Conservation (phyloP, 92 coral and sea anemone genomes). For the Galaxea fascicularis region DNA sequence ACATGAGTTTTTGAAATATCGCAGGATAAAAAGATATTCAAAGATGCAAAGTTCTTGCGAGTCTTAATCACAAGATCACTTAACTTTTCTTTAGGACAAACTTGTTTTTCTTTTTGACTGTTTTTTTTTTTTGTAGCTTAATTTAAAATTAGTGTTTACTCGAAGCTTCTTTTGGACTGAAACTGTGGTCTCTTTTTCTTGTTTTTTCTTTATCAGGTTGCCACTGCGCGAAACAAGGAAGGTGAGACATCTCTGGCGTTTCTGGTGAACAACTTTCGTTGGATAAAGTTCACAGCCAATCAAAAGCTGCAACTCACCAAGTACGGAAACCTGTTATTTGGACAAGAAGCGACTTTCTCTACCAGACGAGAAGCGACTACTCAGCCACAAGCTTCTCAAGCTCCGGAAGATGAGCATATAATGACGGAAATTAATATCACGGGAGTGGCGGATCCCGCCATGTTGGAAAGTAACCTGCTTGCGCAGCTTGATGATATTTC, state of each 20-base stretch:
- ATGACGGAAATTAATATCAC: slow-evolving; percentile 83
- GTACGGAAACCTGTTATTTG: slow-evolving; percentile 66
- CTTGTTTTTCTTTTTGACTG: too few species aligned
- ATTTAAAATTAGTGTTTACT: too few species aligned
- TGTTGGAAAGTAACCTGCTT: slow-evolving; percentile 76
- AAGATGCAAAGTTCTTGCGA: too few species aligned
- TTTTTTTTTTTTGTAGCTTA: too few species aligned
- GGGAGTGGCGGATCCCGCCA: slow-evolving; percentile 70
- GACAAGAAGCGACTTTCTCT: slow-evolving; percentile 51
- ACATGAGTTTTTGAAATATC: too few species aligned
- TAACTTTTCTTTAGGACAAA: too few species aligned
- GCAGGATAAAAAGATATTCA: too few species aligned
- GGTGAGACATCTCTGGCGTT: slow-evolving; percentile 84
- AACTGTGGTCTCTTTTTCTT: background rate
- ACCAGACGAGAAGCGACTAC: slow-evolving; percentile 37
- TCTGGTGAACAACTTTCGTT: slow-evolving; percentile 83
- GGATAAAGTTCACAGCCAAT: slow-evolving; percentile 77
- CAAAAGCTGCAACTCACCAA: slow-evolving; percentile 74
- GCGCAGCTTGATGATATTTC: slow-evolving; percentile 91
- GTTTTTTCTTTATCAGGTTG: slow-evolving; percentile 60
- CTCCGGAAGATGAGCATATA: slow-evolving; percentile 38
- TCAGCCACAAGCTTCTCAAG: slow-evolving; percentile 16
- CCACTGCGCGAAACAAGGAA: slow-evolving; percentile 73
- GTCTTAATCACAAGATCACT: too few species aligned
- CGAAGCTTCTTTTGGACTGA: too few species aligned